Evolutionary conservation across 2,888 invertebrate genomes (phyloP).

Genomic region (Eugnorisma glareosa): DNA sequence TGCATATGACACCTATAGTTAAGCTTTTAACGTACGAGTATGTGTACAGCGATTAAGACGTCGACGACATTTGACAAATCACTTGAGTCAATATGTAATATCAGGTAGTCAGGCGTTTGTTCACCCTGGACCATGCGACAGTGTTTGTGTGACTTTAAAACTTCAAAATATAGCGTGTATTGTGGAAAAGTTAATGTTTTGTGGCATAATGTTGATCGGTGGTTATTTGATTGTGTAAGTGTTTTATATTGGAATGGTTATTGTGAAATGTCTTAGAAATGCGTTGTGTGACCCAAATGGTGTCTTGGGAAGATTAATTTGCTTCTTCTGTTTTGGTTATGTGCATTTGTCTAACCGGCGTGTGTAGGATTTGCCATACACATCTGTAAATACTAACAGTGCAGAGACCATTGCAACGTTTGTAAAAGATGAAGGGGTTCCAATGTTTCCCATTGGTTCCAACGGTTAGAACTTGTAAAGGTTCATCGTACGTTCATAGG

Average conservation of each 20-base stretch:
- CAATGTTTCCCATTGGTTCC: neutral
- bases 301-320: neutral
- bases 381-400: neutral
- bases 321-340: neutral
- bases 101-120: slow-evolving; percentile 38
- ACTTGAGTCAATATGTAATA: slow-evolving; percentile 54
- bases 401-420: neutral
- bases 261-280: neutral
- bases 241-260: neutral
- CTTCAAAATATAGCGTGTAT: slow-evolving; percentile 23
- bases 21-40: slow-evolving; percentile 18
- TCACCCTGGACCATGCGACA: slow-evolving; percentile 25
- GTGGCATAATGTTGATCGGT: slow-evolving; percentile 46
- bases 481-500: neutral
- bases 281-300: neutral
- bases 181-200: slow-evolving; percentile 3
- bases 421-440: neutral
- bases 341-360: neutral
- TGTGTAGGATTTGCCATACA: neutral
- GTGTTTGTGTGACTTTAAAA: slow-evolving; percentile 48
- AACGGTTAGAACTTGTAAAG: neutral
- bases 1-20: neutral
- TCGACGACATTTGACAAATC: slow-evolving; percentile 51
- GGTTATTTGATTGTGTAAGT: slow-evolving; percentile 55
- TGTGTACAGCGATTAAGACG: slow-evolving; percentile 30